phyloP scores from a whole-genome alignment of 2,888 invertebrate genomes.

The Dolomedes plantarius region DNA sequence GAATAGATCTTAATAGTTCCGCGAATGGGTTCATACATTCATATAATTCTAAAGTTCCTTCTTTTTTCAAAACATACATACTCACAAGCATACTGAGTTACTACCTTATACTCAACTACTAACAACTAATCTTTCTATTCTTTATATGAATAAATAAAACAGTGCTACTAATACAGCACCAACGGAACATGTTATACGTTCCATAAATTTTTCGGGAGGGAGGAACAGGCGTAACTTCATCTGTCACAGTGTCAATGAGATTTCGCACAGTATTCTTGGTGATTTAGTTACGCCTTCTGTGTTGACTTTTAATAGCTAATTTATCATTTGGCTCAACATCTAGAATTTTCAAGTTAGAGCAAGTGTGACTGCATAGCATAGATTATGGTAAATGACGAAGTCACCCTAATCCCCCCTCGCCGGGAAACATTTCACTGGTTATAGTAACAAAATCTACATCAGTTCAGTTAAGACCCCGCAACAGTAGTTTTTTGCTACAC shows the following conservation, averaged over 20 bases:
- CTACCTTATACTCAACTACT: constrained; percentile 67
- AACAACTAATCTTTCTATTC: constrained; percentile 70
- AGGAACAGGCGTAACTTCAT: constrained; percentile 19
- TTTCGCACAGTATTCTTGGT: constrained; percentile 34
- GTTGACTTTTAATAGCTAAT: constrained; percentile 66
- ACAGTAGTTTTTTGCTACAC: constrained; percentile 37
- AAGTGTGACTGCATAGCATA: constrained; percentile 70
- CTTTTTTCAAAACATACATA: constrained; percentile 70
- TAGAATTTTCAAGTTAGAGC: constrained; percentile 60
- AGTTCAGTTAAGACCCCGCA: constrained; percentile 31
- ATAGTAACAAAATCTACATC: constrained; percentile 31
- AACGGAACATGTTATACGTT: constrained; percentile 61
- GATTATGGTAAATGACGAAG: constrained; percentile 62
- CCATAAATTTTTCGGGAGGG: constrained; percentile 44
- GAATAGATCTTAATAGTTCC: constrained; percentile 65
- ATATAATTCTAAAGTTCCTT: constrained; percentile 65
- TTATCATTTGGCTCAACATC: constrained; percentile 53
- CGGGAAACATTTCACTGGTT: constrained; percentile 40
- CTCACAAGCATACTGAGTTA: constrained; percentile 67
- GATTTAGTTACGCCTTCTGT: constrained; percentile 56
- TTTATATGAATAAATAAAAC: constrained; percentile 72
- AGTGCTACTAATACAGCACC: constrained; percentile 70
- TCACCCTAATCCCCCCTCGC: constrained; percentile 69
- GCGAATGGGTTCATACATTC: constrained; percentile 63
- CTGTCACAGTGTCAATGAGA: constrained; percentile 51